Evolutionary conservation across 2,888 invertebrate species (phyloP).

Genomic region (Candidula unifasciata): DNA sequence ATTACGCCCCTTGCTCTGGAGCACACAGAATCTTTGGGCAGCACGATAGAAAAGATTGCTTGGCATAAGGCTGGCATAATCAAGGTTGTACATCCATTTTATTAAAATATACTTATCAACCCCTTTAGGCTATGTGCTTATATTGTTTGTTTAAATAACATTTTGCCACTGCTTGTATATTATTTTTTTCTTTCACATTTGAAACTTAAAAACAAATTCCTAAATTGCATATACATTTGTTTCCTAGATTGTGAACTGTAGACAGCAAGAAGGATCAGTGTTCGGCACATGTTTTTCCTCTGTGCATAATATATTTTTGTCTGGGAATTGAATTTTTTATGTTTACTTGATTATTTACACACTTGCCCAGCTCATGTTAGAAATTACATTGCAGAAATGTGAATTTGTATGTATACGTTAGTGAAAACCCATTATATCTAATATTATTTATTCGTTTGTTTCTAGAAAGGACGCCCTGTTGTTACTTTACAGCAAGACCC

Average conservation of each 20-base stretch:
- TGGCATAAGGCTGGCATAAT: constrained; percentile 96
- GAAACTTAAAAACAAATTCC: no score
- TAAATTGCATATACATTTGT: no score
- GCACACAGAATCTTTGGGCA: constrained; percentile 88
- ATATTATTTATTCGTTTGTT: neutral
- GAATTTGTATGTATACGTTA: no score
- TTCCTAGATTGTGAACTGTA: no score
- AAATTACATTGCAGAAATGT: no score
- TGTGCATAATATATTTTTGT: no score
- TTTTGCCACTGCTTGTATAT: neutral
- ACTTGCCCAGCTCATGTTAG: no score
- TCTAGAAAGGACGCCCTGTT: constrained; percentile 80
- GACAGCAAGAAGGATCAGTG: no score
- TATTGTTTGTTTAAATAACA: neutral
- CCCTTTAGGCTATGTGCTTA: neutral
- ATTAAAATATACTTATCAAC: neutral
- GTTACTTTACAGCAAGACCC: constrained; percentile 82
- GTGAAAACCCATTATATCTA: no score
- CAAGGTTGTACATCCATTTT: constrained; percentile 80
- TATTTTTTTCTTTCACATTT: neutral
- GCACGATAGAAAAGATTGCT: constrained; percentile 90
- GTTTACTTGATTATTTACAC: no score
- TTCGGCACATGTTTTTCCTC: no score
- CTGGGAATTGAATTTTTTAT: no score
- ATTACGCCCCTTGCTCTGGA: constrained; percentile 93